Base-by-base conservation (phyloP, 2,888 invertebrate genomes). In the Netelia melanura region DNA sequence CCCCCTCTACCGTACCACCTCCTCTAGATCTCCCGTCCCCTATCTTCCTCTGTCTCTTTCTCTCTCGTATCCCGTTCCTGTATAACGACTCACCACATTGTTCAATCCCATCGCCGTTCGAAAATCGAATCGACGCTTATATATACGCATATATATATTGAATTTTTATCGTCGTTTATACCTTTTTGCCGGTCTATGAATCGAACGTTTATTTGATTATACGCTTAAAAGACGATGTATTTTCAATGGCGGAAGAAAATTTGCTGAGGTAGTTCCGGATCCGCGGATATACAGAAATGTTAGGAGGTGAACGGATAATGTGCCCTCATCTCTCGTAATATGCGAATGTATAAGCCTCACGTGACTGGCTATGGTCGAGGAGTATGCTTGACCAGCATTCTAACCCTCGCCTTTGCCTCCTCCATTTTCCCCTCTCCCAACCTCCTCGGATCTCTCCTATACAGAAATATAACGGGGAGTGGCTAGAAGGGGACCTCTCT, bases 101-200 rank as follows among this genome's bases (percentile, higher is more conserved):
- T 81, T 84, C 62, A 72, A 84, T 78, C 52, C 84, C 65, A 54
- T 38, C 21, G 14, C 17, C 14, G 54, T 64, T 54, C 23, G 44
- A 44, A 61, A 74, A 43, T 58, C 11, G 43, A 23, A 44, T n/a
- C 25, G 23, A 14, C 11, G 14, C 11, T 10, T 48, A 48, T 48
- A 48, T 48, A 48, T 48, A 48, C 14, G 21, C 21, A 48, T 48
- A 48, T 48, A 48, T 48, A 48, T 48, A 48, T 38, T 38, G 38
- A 38, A 38, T 38, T 38, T 38, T 38, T 48, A 48, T 48, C 48
- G 48, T 48, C 48, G 14, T 2, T 48, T 48, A 48, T 48, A 48
- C 14, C 10, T 6, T 48, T 14, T 48, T 48, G 14, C 10, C 48
- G 48, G 48, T 48, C 48, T 48, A 48, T 48, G 48, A 48, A 48